Conservation (phyloP, 2,888 invertebrate genomes). For the Tetragonisca angustula region DNA sequence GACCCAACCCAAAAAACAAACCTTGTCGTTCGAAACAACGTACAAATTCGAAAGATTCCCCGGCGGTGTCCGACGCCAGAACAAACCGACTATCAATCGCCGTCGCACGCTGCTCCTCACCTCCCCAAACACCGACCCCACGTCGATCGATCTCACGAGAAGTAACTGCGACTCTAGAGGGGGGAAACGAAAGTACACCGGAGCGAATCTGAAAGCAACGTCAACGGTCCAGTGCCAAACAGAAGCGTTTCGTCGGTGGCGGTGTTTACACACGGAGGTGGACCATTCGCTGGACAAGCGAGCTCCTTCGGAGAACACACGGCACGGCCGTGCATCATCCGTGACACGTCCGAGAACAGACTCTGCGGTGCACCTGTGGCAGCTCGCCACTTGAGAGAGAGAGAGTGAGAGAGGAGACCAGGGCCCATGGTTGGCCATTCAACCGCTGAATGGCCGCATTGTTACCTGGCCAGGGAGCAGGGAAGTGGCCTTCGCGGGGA, state of each 20-base stretch:
- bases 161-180: background rate
- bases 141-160: too few species aligned
- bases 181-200: background rate
- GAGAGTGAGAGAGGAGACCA: background rate
- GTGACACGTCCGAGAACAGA: slow-evolving; percentile 29
- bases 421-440: slow-evolving; percentile 56
- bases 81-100: background rate
- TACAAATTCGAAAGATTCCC: too few species aligned
- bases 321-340: slow-evolving; percentile 47
- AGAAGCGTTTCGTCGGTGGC: background rate
- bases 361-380: slow-evolving; percentile 49
- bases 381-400: slow-evolving; percentile 25
- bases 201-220: slow-evolving; percentile 17
- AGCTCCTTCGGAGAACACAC: slow-evolving; percentile 19
- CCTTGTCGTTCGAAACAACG: background rate
- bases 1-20: background rate
- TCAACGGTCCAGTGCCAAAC: background rate
- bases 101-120: too few species aligned
- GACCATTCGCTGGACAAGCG: background rate
- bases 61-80: background rate
- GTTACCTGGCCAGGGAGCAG: slow-evolving; percentile 68
- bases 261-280: slow-evolving; percentile 26
- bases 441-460: slow-evolving; percentile 74
- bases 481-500: slow-evolving; percentile 59
- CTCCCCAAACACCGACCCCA: background rate